phyloP scores from a whole-genome alignment of 2,113 vertebrate species.

The Lasiurus borealis region DNA sequence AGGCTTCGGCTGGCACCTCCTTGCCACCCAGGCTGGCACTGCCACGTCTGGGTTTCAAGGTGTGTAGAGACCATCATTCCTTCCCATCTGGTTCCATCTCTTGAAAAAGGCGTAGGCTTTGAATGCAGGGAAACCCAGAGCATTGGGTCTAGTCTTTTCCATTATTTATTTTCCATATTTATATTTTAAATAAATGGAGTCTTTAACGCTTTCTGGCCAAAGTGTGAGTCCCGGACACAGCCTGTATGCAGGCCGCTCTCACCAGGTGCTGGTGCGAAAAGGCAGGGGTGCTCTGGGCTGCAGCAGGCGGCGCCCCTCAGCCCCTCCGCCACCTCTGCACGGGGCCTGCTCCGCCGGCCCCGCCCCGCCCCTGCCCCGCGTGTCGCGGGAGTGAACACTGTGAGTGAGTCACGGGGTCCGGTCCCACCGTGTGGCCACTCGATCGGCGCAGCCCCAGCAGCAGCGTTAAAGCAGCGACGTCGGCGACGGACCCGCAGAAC shows the following conservation, averaged over 20 bases:
- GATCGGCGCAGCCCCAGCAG: background rate
- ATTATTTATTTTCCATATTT: constrained; percentile 83
- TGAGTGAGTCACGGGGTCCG: rapidly evolving
- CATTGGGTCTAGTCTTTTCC: constrained; percentile 68
- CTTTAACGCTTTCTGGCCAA: background rate
- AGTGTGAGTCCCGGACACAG: background rate
- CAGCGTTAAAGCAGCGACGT: background rate
- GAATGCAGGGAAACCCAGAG: constrained; percentile 61
- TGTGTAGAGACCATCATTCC: background rate
- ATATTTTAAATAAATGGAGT: constrained; percentile 81
- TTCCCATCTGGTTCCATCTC: background rate
- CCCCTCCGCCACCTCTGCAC: too few species aligned
- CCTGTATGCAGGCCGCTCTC: rapidly evolving
- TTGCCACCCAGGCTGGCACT: background rate
- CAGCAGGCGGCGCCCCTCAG: rapidly evolving
- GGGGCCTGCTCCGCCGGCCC: background rate
- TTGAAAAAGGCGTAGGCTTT: background rate
- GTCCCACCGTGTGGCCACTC: too few species aligned
- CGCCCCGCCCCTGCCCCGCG: too few species aligned
- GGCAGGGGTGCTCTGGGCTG: background rate
- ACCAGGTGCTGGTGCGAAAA: rapidly evolving
- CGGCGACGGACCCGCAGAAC: rapidly evolving
- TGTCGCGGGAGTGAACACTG: rapidly evolving
- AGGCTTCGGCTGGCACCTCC: background rate
- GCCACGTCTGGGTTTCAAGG: rapidly evolving